phyloP scores from a whole-genome alignment of 2,888 invertebrate genomes.

The Suillia variegata region DNA sequence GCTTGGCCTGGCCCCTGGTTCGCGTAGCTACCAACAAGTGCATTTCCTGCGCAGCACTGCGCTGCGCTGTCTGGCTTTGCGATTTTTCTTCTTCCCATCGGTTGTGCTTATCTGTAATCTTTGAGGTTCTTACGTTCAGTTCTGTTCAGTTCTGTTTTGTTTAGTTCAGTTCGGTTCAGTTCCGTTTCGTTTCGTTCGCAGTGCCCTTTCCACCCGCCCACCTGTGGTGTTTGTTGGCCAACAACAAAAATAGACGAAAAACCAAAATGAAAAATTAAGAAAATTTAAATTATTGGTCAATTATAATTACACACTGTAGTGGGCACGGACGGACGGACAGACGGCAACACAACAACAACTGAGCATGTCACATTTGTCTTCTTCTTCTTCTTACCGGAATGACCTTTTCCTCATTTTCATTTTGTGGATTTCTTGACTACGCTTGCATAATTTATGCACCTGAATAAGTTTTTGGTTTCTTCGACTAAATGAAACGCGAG shows the following conservation, averaged over 20 bases:
- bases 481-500: no score
- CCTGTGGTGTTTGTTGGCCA: neutral
- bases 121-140: constrained; percentile 3
- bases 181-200: neutral
- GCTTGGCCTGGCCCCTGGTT: neutral
- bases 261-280: no score
- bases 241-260: neutral
- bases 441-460: no score
- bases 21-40: constrained; percentile 21
- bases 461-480: no score
- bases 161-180: neutral
- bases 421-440: neutral
- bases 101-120: constrained; percentile 3
- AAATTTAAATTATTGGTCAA: constrained; percentile 27
- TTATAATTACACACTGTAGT: constrained; percentile 31
- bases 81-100: no score
- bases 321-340: no score
- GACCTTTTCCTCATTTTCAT: neutral
- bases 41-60: constrained; percentile 18
- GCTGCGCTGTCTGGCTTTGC: neutral
- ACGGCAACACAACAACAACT: no score
- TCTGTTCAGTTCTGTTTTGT: neutral
- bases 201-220: neutral
- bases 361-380: constrained; percentile 23
- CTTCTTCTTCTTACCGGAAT: constrained; percentile 5